These are phyloP conservation scores for Tenthredo distinguenda DNA, from an alignment of 2,888 invertebrate genomes.

Conservation along the genomic window DNA sequence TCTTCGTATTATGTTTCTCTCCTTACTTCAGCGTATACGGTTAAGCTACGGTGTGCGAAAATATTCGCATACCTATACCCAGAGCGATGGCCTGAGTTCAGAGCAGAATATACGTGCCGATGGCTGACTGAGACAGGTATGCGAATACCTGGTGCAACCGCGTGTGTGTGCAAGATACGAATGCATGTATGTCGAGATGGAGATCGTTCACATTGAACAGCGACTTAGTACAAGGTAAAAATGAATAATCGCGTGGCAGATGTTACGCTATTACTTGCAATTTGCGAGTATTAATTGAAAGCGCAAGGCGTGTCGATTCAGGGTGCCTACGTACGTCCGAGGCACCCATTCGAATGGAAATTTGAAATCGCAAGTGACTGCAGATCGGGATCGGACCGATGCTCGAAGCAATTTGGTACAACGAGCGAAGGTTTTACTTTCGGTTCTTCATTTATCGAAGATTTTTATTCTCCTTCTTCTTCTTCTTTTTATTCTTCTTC, in stretches of 20 bases:
- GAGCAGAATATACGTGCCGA: not conserved
- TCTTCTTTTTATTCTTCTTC: not conserved
- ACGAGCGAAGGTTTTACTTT: not conserved
- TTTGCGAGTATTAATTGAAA: constrained; percentile 24
- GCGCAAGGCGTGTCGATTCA: constrained; percentile 24
- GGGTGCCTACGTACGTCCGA: not conserved
- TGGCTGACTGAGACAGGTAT: not conserved
- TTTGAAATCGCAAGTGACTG: constrained; percentile 15
- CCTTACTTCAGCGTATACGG: not conserved
- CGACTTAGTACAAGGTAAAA: not conserved
- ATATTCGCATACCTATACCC: not conserved
- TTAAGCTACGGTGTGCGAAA: not conserved
- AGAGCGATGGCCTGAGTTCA: not conserved
- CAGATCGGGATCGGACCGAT: not conserved
- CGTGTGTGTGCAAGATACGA: not conserved
- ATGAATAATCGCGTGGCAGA: constrained; percentile 37
- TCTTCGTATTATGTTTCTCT: not conserved
- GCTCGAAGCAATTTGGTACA: not conserved
- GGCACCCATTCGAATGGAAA: constrained; percentile 9
- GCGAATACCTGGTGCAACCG: not conserved
- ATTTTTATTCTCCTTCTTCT: not conserved
- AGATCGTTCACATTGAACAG: not conserved
- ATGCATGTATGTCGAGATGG: not conserved
- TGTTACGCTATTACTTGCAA: constrained; percentile 30
- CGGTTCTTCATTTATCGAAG: not conserved